Evolutionary conservation across 2,888 invertebrate species (phyloP).

Genomic region (Philereme transversata): DNA sequence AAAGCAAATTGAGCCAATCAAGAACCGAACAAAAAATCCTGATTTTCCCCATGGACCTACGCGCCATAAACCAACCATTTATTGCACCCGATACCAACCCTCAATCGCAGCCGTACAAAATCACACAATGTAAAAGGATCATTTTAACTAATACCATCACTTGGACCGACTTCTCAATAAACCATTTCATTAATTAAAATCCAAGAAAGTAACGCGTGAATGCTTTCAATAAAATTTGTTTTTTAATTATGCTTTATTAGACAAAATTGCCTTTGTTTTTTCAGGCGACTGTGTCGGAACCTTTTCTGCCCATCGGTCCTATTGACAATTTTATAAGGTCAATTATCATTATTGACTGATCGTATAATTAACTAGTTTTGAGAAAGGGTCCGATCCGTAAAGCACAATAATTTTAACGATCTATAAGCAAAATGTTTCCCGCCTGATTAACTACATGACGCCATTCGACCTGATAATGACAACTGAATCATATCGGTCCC

Average conservation of each 20-base stretch:
- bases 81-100: constrained; percentile 65
- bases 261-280: constrained; percentile 78
- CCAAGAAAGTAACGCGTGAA: constrained; percentile 67
- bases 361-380: constrained; percentile 76
- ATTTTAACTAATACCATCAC: constrained; percentile 61
- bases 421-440: constrained; percentile 33
- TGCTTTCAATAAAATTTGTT: constrained; percentile 74
- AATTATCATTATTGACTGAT: constrained; percentile 80
- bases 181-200: constrained; percentile 75
- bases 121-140: constrained; percentile 62
- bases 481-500: constrained; percentile 59
- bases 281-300: constrained; percentile 60
- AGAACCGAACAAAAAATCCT: constrained; percentile 45
- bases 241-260: constrained; percentile 80
- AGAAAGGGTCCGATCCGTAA: constrained; percentile 53
- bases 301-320: constrained; percentile 69
- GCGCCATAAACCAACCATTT: constrained; percentile 57
- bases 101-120: constrained; percentile 63
- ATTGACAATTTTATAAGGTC: constrained; percentile 82
- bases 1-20: constrained; percentile 51
- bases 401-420: constrained; percentile 37
- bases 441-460: constrained; percentile 45
- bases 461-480: constrained; percentile 48
- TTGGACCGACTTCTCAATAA: constrained; percentile 63
- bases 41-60: constrained; percentile 40